A percentile compares a stretch with the other conserved stretches of the same genome.
Conservation (phyloP, 1,140 invertebrate genomes). For the Drosophila sp. region DNA sequence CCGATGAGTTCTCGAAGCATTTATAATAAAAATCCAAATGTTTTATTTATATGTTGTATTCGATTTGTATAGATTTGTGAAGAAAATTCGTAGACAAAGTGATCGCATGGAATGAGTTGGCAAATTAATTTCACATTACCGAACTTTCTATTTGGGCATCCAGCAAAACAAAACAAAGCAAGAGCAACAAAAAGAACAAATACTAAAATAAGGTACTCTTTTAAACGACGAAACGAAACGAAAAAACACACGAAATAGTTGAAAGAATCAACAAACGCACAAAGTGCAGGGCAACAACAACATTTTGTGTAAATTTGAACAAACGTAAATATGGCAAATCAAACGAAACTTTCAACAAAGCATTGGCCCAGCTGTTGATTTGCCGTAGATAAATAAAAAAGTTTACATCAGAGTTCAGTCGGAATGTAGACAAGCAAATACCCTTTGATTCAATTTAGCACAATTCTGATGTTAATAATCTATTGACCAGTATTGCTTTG, state of each 20-base stretch:
- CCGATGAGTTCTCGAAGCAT: conserved; percentile 29
- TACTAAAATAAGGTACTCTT: conserved; percentile 13
- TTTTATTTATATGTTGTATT: conserved; percentile 65
- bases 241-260: conserved; percentile 28
- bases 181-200: conserved; percentile 36
- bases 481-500: too few relatives aligned
- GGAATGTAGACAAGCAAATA: not conserved
- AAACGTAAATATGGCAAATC: conserved; percentile 61
- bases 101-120: not conserved
- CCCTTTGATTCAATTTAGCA: too few relatives aligned
- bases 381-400: conserved; percentile 42
- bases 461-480: too few relatives aligned
- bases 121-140: conserved; percentile 59
- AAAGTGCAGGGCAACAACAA: conserved; percentile 27
- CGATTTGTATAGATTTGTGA: conserved; percentile 55
- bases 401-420: not conserved
- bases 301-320: conserved; percentile 49
- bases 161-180: conserved; percentile 35
- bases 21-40: conserved; percentile 63
- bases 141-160: conserved; percentile 21
- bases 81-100: not conserved
- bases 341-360: conserved; percentile 32
- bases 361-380: conserved; percentile 47
- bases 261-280: conserved; percentile 23
- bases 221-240: conserved; percentile 9